Conservation (phyloP, 30 jellyfish, hydroid and myxozoan genomes). For the Hydra vulgaris region DNA sequence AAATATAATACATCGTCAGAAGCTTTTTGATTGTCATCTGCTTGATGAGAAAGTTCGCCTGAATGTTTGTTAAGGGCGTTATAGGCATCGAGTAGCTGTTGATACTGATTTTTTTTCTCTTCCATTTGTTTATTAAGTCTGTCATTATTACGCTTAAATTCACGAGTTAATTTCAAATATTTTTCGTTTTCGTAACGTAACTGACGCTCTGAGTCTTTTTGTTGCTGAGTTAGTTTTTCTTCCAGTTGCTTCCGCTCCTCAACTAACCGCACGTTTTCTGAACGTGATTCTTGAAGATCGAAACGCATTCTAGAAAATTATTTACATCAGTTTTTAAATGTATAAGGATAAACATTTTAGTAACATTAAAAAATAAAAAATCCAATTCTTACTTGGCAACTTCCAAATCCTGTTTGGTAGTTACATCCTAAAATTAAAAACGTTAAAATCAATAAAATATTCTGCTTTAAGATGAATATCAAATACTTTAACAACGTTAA, state of each 20-base stretch:
- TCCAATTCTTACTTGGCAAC: conserved; percentile 50
- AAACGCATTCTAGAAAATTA: conserved; percentile 50
- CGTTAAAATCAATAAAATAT: background rate
- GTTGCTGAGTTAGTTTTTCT: conserved; percentile 54
- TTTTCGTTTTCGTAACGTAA: conserved; percentile 44
- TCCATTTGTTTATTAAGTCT: conserved; percentile 35
- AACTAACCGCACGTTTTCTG: conserved; percentile 40
- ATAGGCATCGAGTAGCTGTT: conserved; percentile 13
- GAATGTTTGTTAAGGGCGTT: background rate
- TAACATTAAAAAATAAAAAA: background rate
- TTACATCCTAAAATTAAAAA: conserved; percentile 41
- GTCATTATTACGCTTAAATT: conserved; percentile 57
- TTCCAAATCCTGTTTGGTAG: conserved; percentile 71
- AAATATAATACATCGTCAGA: background rate
- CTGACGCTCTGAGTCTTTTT: conserved; percentile 58
- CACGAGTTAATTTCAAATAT: conserved; percentile 54
- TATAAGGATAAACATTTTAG: background rate
- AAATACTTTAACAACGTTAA: too few relatives aligned
- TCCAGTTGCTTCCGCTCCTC: conserved; percentile 52
- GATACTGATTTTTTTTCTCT: conserved; percentile 29
- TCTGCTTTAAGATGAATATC: background rate
- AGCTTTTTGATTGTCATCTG: background rate
- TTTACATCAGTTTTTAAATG: background rate
- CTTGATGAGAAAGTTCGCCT: background rate
- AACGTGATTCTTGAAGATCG: conserved; percentile 56